Evolutionary conservation across 2,888 invertebrate genomes (phyloP).

Genomic region (Patella ulyssiponensis): DNA sequence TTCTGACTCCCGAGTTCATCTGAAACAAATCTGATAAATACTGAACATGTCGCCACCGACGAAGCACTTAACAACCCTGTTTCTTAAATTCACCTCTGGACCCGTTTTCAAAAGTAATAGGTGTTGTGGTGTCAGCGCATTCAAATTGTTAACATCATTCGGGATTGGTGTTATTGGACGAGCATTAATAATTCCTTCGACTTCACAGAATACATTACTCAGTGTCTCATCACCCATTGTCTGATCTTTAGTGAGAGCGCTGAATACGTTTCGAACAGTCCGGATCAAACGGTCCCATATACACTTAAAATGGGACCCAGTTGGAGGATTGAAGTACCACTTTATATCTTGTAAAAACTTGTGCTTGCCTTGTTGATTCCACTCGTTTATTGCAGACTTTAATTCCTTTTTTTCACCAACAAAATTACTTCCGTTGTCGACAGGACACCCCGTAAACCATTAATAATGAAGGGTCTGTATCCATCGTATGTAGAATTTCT

Average conservation of each 20-base stretch:
- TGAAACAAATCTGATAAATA: slow-evolving; percentile 30
- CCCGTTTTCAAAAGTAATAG: neutral
- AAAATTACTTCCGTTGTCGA: slow-evolving; percentile 33
- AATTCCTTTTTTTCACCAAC: neutral
- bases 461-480: slow-evolving; percentile 21
- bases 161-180: too few relatives aligned
- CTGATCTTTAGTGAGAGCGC: slow-evolving; percentile 12
- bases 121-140: too few relatives aligned
- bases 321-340: slow-evolving; percentile 38
- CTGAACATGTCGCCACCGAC: slow-evolving; percentile 36
- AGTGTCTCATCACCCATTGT: too few relatives aligned
- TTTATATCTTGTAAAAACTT: slow-evolving; percentile 15
- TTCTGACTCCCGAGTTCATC: slow-evolving; percentile 28
- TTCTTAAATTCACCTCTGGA: neutral
- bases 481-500: slow-evolving; percentile 28
- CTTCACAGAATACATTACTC: too few relatives aligned
- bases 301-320: slow-evolving; percentile 31
- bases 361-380: slow-evolving; percentile 26
- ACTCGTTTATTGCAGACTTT: neutral
- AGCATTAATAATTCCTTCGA: too few relatives aligned
- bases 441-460: slow-evolving; percentile 24
- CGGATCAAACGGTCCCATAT: slow-evolving; percentile 38
- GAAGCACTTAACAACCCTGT: slow-evolving; percentile 25
- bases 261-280: slow-evolving; percentile 26
- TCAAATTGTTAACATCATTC: too few relatives aligned